These are phyloP conservation scores for Charanyca ferruginea DNA, from an alignment of 2,888 invertebrate species.

Conservation along the genomic window DNA sequence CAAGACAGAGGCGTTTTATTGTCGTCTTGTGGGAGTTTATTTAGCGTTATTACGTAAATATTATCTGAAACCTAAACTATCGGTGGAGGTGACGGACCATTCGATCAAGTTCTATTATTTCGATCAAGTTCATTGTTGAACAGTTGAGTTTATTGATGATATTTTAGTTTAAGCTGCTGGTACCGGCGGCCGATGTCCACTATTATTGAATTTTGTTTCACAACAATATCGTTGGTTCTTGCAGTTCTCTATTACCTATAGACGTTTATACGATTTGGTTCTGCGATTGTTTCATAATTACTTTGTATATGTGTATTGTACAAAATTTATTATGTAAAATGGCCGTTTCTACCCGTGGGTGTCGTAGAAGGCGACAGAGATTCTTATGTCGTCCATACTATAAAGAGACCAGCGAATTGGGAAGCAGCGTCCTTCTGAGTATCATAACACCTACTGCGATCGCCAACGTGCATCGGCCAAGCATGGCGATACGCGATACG, in stretches of 20 bases:
- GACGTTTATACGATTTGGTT: background rate
- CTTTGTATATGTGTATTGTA: background rate
- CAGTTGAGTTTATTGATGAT: conserved; percentile 70
- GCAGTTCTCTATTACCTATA: conserved; percentile 15
- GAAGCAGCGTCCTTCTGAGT: no score
- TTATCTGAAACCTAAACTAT: conserved; percentile 69
- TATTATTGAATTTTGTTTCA: conserved; percentile 75
- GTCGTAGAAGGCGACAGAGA: no score
- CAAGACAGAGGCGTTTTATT: conserved; percentile 62
- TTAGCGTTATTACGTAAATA: conserved; percentile 65
- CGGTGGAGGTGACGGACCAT: conserved; percentile 56
- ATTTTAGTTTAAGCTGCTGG: conserved; percentile 65
- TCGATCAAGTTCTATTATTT: conserved; percentile 64
- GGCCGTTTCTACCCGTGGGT: no score
- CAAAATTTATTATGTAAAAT: no score
- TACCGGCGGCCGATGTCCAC: conserved; percentile 60
- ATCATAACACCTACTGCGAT: no score
- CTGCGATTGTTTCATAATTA: background rate
- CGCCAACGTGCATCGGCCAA: no score
- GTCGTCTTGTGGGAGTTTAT: conserved; percentile 60
- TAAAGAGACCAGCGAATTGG: no score
- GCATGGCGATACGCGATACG: no score
- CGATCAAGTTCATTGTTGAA: conserved; percentile 65
- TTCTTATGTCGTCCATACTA: no score
- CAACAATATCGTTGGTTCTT: conserved; percentile 48